Percentiles rank a stretch among this genome's conserved stretches.
Conservation (phyloP, 2,888 invertebrate genomes). For the Lasioglossum calceatum region DNA sequence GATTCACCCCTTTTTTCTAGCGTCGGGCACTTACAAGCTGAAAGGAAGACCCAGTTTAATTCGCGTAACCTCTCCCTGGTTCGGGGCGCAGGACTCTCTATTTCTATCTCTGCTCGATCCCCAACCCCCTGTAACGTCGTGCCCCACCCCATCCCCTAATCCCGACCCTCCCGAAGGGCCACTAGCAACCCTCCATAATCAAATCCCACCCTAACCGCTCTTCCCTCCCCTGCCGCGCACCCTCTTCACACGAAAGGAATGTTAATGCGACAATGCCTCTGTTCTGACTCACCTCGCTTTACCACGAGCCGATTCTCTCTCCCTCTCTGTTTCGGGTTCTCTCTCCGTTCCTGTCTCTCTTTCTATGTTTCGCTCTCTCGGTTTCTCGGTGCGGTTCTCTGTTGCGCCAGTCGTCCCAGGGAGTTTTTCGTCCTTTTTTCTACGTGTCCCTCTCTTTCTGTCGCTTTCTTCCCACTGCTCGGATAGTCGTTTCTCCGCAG, state of each 20-base stretch:
- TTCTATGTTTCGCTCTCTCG: conserved; percentile 20
- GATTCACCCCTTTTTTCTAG: conserved; percentile 52
- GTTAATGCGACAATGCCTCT: conserved; percentile 84
- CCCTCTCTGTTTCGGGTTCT: conserved; percentile 8
- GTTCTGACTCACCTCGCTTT: conserved; percentile 79
- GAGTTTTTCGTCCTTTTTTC: conserved; percentile 11
- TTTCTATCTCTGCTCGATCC: conserved; percentile 49
- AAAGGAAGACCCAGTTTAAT: conserved; percentile 71
- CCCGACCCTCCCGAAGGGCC: conserved; percentile 62
- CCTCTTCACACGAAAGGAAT: conserved; percentile 84
- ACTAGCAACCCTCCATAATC: conserved; percentile 82
- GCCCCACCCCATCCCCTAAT: conserved; percentile 44
- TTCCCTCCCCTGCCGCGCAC: conserved; percentile 66
- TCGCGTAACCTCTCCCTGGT: conserved; percentile 58
- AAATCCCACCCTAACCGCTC: conserved; percentile 83
- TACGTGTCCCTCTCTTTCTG: not conserved
- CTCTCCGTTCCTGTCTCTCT: conserved; percentile 19
- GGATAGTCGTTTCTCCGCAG: conserved; percentile 46
- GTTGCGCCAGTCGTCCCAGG: not conserved
- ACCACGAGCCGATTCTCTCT: conserved; percentile 49
- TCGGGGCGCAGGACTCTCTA: conserved; percentile 39
- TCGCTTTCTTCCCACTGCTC: conserved; percentile 16
- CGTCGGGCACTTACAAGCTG: conserved; percentile 57
- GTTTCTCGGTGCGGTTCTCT: conserved; percentile 18
- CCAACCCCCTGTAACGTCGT: conserved; percentile 28